phyloP scores from a whole-genome alignment of 2,888 invertebrate species.

The Heliconius aoede region DNA sequence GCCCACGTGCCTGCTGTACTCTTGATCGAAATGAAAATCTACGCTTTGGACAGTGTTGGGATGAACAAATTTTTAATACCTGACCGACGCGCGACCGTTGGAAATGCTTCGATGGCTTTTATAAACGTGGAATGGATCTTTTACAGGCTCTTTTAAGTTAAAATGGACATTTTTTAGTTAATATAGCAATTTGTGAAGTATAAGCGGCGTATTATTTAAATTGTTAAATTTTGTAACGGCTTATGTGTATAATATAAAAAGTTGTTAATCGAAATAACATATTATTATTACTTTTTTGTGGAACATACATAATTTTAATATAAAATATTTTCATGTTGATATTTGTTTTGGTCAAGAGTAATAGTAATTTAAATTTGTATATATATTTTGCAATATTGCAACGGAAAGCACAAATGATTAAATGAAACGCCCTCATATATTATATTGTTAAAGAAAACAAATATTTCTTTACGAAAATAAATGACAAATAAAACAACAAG shows the following conservation, averaged over 20 bases:
- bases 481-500: neutral
- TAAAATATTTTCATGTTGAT: neutral
- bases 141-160: neutral
- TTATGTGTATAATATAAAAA: too few species aligned
- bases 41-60: conserved; percentile 45
- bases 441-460: neutral
- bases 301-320: neutral
- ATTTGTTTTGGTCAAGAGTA: neutral
- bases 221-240: too few species aligned
- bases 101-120: conserved; percentile 6
- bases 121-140: too few species aligned
- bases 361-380: too few species aligned
- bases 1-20: conserved; percentile 43
- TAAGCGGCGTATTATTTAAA: too few species aligned
- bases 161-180: too few species aligned
- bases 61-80: conserved; percentile 38
- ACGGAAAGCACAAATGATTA: too few species aligned
- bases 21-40: conserved; percentile 49
- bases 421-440: too few species aligned
- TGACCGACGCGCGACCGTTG: neutral
- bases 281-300: neutral
- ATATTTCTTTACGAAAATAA: neutral
- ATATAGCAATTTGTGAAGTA: too few species aligned
- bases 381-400: too few species aligned
- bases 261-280: neutral